Evolutionary conservation across 2,888 invertebrate species (phyloP).

Genomic region (Stomorhina lunata): DNA sequence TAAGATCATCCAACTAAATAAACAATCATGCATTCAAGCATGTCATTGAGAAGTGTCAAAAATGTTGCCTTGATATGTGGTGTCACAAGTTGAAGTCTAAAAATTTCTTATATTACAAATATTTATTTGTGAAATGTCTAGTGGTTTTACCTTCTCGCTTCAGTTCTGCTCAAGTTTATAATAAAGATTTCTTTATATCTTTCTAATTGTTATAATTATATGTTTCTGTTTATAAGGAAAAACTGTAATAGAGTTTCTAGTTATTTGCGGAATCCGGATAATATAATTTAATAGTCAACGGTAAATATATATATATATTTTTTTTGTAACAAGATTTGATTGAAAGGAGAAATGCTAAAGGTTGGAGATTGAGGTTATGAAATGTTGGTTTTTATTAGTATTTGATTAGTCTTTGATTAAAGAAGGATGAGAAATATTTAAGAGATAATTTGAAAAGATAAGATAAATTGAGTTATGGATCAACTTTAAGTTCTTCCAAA

Average conservation of each 20-base stretch:
- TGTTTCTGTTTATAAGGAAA: constrained; percentile 36
- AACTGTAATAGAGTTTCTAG: constrained; percentile 26
- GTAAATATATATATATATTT: constrained; percentile 22
- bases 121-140: constrained; percentile 36
- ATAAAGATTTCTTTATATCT: neutral
- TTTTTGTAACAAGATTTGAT: constrained; percentile 42
- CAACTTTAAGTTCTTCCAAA: too few species aligned
- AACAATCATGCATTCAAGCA: constrained; percentile 13
- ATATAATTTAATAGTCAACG: constrained; percentile 30
- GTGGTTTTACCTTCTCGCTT: neutral
- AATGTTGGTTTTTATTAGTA: neutral
- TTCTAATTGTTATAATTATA: constrained; percentile 56
- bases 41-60: constrained; percentile 63
- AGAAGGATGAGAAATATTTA: neutral
- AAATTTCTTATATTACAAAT: constrained; percentile 57
- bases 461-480: neutral
- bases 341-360: constrained; percentile 27
- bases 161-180: too few species aligned
- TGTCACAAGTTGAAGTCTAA: constrained; percentile 62
- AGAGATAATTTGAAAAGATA: too few species aligned
- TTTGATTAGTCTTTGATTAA: too few species aligned
- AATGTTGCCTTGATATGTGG: constrained; percentile 65
- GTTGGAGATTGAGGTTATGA: neutral
- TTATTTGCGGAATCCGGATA: constrained; percentile 45
- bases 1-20: constrained; percentile 6